Base-by-base conservation (phyloP, 2,888 invertebrate genomes). In the Nezara viridula region DNA sequence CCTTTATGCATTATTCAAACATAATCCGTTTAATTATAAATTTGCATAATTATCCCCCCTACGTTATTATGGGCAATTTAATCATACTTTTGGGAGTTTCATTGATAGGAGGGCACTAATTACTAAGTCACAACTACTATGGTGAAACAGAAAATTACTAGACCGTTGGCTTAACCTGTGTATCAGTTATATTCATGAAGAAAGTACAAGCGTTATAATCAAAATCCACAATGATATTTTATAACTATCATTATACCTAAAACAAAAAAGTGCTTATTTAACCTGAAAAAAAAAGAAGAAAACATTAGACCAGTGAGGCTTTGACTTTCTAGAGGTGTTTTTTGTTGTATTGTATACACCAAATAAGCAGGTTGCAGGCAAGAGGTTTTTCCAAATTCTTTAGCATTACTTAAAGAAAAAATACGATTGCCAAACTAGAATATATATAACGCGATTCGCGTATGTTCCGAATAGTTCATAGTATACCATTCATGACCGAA, bases 1-100 rank as follows among this genome's bases (percentile, higher is more conserved):
- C 40, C 77, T 77, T 40, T 77, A 77, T 77, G 40, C 60, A 60
- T 60, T 60, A 60, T 60, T 60, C 60, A 60, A 60, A 60, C 60
- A 60, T 60, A 60, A 60, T 60, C 60, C 60, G 60, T 60, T 60
- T 60, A 60, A 60, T 60, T 60, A 60, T 60, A 60, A 32, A 60
- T 60, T 60, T 60, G 60, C 60, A 60, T 60, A 60, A 60, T 27
- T 60, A 60, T 60, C 5, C 27, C 27, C 27, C 16, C 27, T 60
- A 14, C 27, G 60, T 27, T 27, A 60, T 60, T 60, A 60, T 60
- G 60, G 60, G 60, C 60, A 60, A 60, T 60, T 60, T 60, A 60
- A 60, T 60, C 27, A 27, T 60, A 60, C 27, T 60, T 60, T 60
- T 27, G 0, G 60, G 27, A 21, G 60, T 16, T 32, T 60, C 60